Evolutionary conservation across 30 jellyfish, hydroid and myxozoan species (phyloP), one percentile per base, ranked within the genome.

Genomic region (Hydra vulgaris): DNA sequence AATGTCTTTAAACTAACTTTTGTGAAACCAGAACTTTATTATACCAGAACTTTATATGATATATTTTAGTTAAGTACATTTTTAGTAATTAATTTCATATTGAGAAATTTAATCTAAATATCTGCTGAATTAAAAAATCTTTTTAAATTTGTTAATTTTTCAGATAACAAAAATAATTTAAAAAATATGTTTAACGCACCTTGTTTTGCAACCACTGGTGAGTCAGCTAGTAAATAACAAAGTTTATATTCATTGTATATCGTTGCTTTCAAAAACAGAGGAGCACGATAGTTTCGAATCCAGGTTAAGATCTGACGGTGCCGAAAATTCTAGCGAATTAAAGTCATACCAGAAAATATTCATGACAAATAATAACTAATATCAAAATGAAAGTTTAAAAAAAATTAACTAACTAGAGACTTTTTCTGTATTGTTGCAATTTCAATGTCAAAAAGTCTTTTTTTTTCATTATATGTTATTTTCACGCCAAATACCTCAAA

Each of bases 201-300:
- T 27, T 20, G 18, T 21, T 78, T 56, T 4, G 53, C 3, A 53
- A 18, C 4, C n/a, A 78, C 79, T 15, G 79, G 79, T 15, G 69
- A 25, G 12, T 20, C 79, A 21, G 78, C 27, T 78, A 78, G 53
- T n/a, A 15, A 22, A 52, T 56, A 23, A 8, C 94, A 85, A 15
- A 89, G 66, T 15, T 94, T 77, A 75, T 85, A 89, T 74, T 89
- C 97, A 75, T 85, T 89, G 72, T 87, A 85, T n/a, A 89, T 89
- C 19, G 82, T 83, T 7, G 97, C 86, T 67, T 85, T 89, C 73
- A 89, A 77, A 79, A 89, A 89, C 17, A 80, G 74, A 18, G 89
- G 71, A 0, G 83, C 88, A 0, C 97, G 93, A 74, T 81, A 71
- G 0, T 67, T 40, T 21, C 88, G 26, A 15, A 80, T 85, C 95